Conservation (phyloP, 2,888 invertebrate species). For the Sphinx pinastri region DNA sequence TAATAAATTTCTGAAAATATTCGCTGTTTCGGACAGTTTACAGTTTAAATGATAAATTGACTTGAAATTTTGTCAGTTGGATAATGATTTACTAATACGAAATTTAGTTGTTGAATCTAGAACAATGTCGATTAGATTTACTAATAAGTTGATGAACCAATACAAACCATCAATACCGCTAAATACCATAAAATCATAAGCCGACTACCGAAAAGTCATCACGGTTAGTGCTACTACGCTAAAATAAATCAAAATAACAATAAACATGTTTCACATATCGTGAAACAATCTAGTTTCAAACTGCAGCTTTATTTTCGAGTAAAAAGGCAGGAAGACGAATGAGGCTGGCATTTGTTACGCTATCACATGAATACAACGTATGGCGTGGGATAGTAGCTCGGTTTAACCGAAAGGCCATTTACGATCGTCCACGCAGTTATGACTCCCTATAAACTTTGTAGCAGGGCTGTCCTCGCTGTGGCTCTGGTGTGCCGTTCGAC, state of each 20-base stretch:
- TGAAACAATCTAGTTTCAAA: background rate
- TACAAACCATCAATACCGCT: no score
- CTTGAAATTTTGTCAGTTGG: no score
- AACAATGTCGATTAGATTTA: no score
- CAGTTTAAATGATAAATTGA: no score
- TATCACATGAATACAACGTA: constrained; percentile 38
- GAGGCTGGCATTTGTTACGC: constrained; percentile 32
- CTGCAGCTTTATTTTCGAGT: background rate
- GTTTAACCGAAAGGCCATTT: constrained; percentile 35
- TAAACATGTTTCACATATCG: background rate
- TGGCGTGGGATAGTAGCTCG: constrained; percentile 34
- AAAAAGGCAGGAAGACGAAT: constrained; percentile 1
- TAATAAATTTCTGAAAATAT: no score
- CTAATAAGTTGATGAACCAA: no score
- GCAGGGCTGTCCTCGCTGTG: constrained; percentile 1
- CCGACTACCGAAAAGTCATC: no score
- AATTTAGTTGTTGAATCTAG: no score
- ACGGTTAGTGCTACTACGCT: no score
- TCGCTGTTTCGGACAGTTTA: no score
- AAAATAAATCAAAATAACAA: background rate
- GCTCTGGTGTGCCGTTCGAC: background rate
- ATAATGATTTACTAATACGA: no score
- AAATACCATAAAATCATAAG: no score
- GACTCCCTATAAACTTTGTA: constrained; percentile 41
- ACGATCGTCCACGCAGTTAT: constrained; percentile 46